phyloP scores from a whole-genome alignment of 2,797 vertebrate species.

The Xiphophorus birchmanni region DNA sequence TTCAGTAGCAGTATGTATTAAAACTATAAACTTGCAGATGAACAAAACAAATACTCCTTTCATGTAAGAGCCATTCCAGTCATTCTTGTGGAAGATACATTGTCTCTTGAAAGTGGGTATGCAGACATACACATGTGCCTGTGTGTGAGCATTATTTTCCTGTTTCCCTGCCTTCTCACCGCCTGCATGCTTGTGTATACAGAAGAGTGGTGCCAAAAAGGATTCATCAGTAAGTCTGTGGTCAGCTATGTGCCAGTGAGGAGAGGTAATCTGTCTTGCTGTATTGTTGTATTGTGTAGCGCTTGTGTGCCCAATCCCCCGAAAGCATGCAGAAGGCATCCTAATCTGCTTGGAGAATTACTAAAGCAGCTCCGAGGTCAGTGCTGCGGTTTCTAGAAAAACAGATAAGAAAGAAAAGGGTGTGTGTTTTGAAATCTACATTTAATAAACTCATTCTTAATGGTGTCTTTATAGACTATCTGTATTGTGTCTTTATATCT shows the following conservation, averaged over 20 bases:
- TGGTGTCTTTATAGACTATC: not conserved
- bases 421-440: not conserved
- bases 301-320: conserved; percentile 70
- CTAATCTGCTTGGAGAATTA: conserved; percentile 77
- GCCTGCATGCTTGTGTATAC: conserved; percentile 21
- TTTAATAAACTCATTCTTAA: not conserved
- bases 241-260: conserved; percentile 49
- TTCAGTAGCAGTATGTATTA: too few relatives aligned
- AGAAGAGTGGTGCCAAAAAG: conserved; percentile 22
- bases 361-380: conserved; percentile 59
- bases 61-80: conserved; percentile 16
- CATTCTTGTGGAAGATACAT: conserved; percentile 20
- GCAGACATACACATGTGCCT: conserved; percentile 15
- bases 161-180: conserved; percentile 19
- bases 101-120: conserved; percentile 38
- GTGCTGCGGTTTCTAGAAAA: conserved; percentile 51
- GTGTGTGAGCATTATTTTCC: conserved; percentile 1
- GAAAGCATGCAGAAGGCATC: conserved; percentile 73
- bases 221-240: conserved; percentile 35
- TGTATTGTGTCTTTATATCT: not conserved
- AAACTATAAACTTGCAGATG: not conserved
- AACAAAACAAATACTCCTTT: conserved; percentile 3
- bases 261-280: conserved; percentile 65
- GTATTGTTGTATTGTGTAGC: conserved; percentile 50
- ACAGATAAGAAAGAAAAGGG: conserved; percentile 16